A percentile compares a stretch with the other conserved stretches of the same genome.
These are phyloP conservation scores for Acanthis flammea DNA, from an alignment of 2,797 vertebrate genomes.

Conservation along the genomic window DNA sequence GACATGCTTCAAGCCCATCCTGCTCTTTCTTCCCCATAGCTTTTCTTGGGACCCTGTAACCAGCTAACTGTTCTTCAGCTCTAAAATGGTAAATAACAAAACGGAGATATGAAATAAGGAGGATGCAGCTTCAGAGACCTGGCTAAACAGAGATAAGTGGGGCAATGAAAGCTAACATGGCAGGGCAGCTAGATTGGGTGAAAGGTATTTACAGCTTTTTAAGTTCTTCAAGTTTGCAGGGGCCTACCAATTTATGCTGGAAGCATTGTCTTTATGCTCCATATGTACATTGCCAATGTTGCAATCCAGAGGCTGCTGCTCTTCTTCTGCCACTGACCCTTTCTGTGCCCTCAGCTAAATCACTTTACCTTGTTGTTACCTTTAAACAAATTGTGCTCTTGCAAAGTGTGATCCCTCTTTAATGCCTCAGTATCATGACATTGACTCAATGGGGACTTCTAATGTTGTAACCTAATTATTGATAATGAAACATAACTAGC, in stretches of 20 bases:
- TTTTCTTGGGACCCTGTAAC: not conserved
- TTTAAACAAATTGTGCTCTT: not conserved
- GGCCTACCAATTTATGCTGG: not conserved
- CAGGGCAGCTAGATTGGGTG: not conserved
- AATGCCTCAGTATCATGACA: not conserved
- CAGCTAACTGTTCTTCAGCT: not conserved
- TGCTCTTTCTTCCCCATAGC: not conserved
- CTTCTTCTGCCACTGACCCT: not conserved
- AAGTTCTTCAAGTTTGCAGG: not conserved
- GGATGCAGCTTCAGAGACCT: not conserved
- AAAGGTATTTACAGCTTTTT: not conserved
- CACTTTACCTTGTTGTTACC: not conserved
- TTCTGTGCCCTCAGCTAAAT: not conserved
- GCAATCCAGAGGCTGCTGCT: not conserved
- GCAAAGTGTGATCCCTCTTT: not conserved
- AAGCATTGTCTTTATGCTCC: not conserved
- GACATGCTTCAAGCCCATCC: not conserved
- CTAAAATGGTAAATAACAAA: not conserved
- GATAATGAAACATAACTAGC: not conserved
- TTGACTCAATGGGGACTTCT: not conserved
- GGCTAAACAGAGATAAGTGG: accelerated
- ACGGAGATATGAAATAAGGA: not conserved
- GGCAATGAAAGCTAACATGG: not conserved
- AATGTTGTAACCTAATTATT: not conserved
- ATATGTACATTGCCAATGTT: not conserved